These are phyloP conservation scores for Samia ricini DNA, from an alignment of 1,140 invertebrate species.

Conservation along the genomic window DNA sequence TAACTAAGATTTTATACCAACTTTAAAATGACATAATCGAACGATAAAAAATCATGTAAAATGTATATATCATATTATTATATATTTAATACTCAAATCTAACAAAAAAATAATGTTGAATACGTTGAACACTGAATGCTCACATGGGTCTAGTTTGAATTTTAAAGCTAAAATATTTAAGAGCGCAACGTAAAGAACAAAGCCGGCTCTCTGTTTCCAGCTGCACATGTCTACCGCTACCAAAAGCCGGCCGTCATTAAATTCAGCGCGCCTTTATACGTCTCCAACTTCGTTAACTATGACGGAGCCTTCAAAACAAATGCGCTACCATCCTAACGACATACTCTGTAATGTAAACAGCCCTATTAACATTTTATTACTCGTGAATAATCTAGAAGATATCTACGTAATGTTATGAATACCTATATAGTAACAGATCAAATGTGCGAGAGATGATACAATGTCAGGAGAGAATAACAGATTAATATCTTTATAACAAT, in stretches of 20 bases:
- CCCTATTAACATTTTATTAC: conserved; percentile 16
- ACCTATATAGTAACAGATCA: too few relatives aligned
- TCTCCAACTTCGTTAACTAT: conserved; percentile 37
- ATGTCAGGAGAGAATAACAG: too few relatives aligned
- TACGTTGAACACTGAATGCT: not conserved
- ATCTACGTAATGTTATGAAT: too few relatives aligned
- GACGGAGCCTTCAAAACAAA: conserved; percentile 25
- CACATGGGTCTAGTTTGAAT: not conserved
- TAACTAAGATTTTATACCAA: too few relatives aligned
- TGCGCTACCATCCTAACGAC: conserved; percentile 8
- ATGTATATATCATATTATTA: not conserved
- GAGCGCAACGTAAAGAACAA: conserved; percentile 55
- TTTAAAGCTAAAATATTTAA: conserved; percentile 59
- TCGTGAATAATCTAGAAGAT: not conserved
- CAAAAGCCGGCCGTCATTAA: conserved; percentile 39
- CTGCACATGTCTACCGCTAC: conserved; percentile 35
- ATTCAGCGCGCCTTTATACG: conserved; percentile 29
- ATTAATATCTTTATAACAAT: too few relatives aligned
- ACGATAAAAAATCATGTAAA: not conserved
- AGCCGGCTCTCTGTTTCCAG: conserved; percentile 48
- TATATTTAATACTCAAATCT: not conserved
- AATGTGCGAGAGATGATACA: too few relatives aligned
- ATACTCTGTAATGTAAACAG: conserved; percentile 10
- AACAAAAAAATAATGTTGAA: not conserved
- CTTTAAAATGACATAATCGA: too few relatives aligned